Conservation (phyloP, 1,140 invertebrate genomes). For the Drosophila azteca region DNA sequence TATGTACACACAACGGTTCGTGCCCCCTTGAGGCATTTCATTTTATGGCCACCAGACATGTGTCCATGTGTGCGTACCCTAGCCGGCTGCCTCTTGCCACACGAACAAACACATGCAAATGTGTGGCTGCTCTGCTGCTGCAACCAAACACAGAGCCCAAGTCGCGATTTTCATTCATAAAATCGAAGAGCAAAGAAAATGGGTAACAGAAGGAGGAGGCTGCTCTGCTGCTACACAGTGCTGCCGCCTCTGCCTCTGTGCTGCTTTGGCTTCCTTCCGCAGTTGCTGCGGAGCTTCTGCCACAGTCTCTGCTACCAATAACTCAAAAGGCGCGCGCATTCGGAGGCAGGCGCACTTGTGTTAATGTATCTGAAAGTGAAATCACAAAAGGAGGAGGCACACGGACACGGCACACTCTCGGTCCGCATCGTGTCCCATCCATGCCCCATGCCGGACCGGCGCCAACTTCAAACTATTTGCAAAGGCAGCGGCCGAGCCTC, state of each 20-base stretch:
- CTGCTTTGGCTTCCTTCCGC: neutral
- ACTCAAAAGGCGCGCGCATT: constrained; percentile 75
- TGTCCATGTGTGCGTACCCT: constrained; percentile 43
- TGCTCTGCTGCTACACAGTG: neutral
- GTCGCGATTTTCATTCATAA: constrained; percentile 77
- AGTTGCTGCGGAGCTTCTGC: neutral
- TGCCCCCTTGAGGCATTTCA: constrained; percentile 62
- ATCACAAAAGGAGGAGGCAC: constrained; percentile 44
- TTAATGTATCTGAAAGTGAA: constrained; percentile 79
- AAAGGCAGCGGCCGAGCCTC: constrained; percentile 33
- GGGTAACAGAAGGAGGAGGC: constrained; percentile 40
- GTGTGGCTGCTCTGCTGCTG: constrained; percentile 31
- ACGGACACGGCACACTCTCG: constrained; percentile 2
- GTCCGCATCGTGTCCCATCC: constrained; percentile 9
- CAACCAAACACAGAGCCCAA: constrained; percentile 57
- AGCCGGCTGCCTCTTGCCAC: constrained; percentile 9
- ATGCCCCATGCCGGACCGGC: constrained; percentile 51
- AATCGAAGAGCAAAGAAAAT: constrained; percentile 77
- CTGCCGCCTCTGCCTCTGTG: constrained; percentile 3
- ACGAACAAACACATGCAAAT: constrained; percentile 60
- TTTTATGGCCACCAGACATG: constrained; percentile 55
- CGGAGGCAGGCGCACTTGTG: constrained; percentile 57
- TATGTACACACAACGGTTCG: constrained; percentile 19
- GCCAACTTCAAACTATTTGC: constrained; percentile 72
- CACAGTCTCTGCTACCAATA: constrained; percentile 60